Conservation (phyloP, 2,888 invertebrate species). For the Ophion obscuratus region DNA sequence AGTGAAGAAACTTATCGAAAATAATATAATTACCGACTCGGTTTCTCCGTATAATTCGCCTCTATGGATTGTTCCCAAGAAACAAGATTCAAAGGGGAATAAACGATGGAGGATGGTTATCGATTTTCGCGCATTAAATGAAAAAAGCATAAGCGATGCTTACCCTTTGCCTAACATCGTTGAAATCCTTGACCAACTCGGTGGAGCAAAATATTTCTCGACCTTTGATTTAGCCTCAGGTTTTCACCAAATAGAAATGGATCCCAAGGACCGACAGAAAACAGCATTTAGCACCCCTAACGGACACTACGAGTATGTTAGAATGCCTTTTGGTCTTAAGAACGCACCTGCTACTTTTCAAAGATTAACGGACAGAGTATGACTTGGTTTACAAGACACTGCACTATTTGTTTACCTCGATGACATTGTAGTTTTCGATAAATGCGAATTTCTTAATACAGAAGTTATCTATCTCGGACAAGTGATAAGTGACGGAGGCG, state of each 20-base stretch:
- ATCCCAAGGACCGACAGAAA: conserved; percentile 10
- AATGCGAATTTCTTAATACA: no score
- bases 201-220: conserved; percentile 59
- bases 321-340: conserved; percentile 2
- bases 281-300: not conserved
- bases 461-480: no score
- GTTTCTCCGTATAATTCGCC: conserved; percentile 3
- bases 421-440: conserved; percentile 61
- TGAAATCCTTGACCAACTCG: conserved; percentile 74
- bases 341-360: not conserved
- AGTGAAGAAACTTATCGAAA: not conserved
- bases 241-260: conserved; percentile 50
- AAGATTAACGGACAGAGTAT: not conserved
- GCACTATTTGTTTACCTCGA: conserved; percentile 61
- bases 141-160: conserved; percentile 71
- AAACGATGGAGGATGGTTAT: conserved; percentile 71
- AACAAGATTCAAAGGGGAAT: conserved; percentile 67
- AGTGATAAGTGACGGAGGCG: no score
- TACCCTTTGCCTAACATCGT: conserved; percentile 73
- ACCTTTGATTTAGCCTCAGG: conserved; percentile 32
- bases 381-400: not conserved
- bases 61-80: conserved; percentile 62
- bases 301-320: not conserved
- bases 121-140: conserved; percentile 74
- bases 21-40: not conserved